A percentile compares a stretch with the other conserved stretches of the same genome.
These are phyloP conservation scores for Elachura formosa DNA, from an alignment of 2,113 vertebrate genomes.

Conservation along the genomic window DNA sequence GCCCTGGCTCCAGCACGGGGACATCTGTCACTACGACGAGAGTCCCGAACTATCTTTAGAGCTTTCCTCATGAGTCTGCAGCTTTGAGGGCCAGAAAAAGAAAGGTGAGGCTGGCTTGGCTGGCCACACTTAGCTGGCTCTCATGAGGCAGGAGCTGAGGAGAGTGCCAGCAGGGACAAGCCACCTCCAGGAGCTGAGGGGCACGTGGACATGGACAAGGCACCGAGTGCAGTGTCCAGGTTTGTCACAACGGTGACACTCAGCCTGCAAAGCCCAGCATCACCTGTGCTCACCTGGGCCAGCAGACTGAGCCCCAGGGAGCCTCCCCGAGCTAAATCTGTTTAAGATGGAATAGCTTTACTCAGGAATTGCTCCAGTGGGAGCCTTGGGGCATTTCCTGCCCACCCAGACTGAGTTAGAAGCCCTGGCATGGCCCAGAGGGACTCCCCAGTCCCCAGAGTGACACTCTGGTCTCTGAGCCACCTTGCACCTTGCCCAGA, in stretches of 20 bases:
- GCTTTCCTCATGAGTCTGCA: background rate
- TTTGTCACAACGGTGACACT: background rate
- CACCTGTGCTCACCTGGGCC: background rate
- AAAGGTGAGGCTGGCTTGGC: background rate
- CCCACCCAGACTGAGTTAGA: background rate
- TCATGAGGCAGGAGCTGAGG: background rate
- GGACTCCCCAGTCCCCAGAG: background rate
- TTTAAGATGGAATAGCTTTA: background rate
- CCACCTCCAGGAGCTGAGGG: background rate
- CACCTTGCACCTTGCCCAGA: too few species aligned
- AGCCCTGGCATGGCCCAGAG: background rate
- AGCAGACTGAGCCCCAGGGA: accelerated
- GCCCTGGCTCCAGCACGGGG: background rate
- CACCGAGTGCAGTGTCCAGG: accelerated
- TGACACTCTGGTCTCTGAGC: background rate
- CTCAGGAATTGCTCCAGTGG: background rate
- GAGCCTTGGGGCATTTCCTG: background rate
- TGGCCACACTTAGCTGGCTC: background rate
- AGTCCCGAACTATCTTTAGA: background rate
- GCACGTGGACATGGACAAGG: accelerated
- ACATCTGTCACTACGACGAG: background rate
- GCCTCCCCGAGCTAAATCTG: background rate
- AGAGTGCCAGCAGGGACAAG: background rate
- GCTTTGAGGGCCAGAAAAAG: background rate
- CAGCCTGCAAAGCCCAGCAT: background rate